These are phyloP conservation scores for Geodia barretti DNA, from an alignment of 37 sponge, comb jelly and placozoan genomes.

Conservation along the genomic window DNA sequence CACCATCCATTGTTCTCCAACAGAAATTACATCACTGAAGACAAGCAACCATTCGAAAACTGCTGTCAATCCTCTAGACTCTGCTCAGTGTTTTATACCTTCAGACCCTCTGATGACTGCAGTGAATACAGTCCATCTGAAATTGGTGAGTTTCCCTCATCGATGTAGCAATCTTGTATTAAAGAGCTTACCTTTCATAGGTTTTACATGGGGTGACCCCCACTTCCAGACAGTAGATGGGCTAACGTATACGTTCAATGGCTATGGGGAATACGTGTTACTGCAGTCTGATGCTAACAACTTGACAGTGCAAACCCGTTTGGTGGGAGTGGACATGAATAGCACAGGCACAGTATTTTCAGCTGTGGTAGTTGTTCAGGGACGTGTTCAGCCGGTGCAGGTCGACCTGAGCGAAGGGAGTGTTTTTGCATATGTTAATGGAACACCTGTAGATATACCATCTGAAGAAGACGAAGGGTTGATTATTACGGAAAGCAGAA, in stretches of 20 bases:
- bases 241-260: conserved; percentile 66
- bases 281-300: conserved; percentile 30
- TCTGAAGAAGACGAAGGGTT: neutral
- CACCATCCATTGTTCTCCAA: conserved; percentile 29
- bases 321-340: neutral
- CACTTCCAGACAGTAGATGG: conserved; percentile 66
- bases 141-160: neutral
- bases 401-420: neutral
- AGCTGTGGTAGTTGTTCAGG: conserved; percentile 35
- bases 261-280: conserved; percentile 59
- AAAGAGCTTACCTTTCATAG: neutral
- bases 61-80: conserved; percentile 47
- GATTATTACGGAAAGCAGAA: conserved; percentile 5
- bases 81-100: conserved; percentile 37
- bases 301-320: conserved; percentile 45
- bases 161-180: neutral
- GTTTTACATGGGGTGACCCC: conserved; percentile 61
- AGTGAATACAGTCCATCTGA: conserved; percentile 6
- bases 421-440: conserved; percentile 3
- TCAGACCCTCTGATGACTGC: conserved; percentile 61
- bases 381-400: neutral
- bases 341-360: conserved; percentile 37
- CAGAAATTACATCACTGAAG: neutral
- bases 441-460: neutral
- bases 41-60: conserved; percentile 18